Evolutionary conservation across 2,113 vertebrate species (phyloP).

Genomic region (Agapornis roseicollis): DNA sequence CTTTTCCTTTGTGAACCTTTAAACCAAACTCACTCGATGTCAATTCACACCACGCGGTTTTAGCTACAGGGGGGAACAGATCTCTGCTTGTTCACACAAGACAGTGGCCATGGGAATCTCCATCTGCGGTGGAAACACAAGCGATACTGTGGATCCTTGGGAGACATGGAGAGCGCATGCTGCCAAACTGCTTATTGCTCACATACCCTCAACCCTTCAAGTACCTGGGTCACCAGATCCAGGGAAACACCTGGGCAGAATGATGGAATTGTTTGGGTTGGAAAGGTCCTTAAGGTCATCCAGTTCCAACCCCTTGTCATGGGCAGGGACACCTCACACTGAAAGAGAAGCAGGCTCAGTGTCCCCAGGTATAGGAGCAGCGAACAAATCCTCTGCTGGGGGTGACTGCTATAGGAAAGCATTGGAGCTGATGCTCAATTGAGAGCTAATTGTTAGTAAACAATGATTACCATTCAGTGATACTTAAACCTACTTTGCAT

Average conservation of each 20-base stretch:
- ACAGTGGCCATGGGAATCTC: not conserved
- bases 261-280: not conserved
- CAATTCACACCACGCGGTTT: not conserved
- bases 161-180: not conserved
- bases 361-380: not conserved
- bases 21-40: not conserved
- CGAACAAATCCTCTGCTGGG: not conserved
- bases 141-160: not conserved
- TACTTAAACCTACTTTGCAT: conserved; percentile 21
- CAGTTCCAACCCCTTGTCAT: not conserved
- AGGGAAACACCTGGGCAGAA: not conserved
- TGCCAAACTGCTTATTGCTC: not conserved
- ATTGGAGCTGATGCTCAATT: not conserved
- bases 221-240: not conserved
- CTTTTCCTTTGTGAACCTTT: not conserved
- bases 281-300: not conserved
- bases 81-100: not conserved
- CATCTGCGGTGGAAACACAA: not conserved
- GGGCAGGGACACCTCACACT: not conserved
- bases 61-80: not conserved
- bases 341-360: not conserved
- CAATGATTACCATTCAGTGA: conserved; percentile 10
- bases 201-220: not conserved
- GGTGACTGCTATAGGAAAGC: not conserved
- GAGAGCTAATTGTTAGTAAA: conserved; percentile 44